Conservation (phyloP, 2,888 invertebrate species). For the Pediacus dermestoides region DNA sequence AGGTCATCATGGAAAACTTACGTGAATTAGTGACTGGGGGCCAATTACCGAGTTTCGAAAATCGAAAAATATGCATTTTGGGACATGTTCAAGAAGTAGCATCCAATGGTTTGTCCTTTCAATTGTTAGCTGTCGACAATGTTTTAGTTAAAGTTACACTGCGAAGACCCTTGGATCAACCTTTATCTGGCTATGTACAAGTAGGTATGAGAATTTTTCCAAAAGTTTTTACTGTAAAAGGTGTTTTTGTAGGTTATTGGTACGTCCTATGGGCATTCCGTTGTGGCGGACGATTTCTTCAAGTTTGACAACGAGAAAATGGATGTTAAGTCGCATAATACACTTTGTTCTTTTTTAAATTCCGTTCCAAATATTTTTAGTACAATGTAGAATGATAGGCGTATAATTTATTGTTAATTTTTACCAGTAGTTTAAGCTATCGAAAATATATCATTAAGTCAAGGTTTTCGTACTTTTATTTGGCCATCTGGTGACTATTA, state of each 20-base stretch:
- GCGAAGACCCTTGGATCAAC: constrained; percentile 36
- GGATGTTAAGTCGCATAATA: constrained; percentile 34
- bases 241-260: constrained; percentile 34
- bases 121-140: constrained; percentile 41
- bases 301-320: constrained; percentile 34
- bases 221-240: constrained; percentile 5
- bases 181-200: constrained; percentile 41
- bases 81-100: constrained; percentile 39
- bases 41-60: constrained; percentile 38
- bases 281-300: constrained; percentile 32
- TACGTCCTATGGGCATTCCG: constrained; percentile 29
- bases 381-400: constrained; percentile 14
- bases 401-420: too few species aligned
- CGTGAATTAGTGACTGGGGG: constrained; percentile 44
- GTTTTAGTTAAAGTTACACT: constrained; percentile 39
- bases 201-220: constrained; percentile 23
- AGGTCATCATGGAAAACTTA: constrained; percentile 24
- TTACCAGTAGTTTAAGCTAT: too few species aligned
- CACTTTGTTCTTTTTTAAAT: constrained; percentile 35
- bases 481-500: too few species aligned
- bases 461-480: too few species aligned
- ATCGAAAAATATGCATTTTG: constrained; percentile 40
- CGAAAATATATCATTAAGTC: too few species aligned
- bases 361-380: constrained; percentile 34
- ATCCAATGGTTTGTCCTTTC: constrained; percentile 39